phyloP scores from a whole-genome alignment of 1,140 invertebrate genomes.

The Drosophila navojoa region DNA sequence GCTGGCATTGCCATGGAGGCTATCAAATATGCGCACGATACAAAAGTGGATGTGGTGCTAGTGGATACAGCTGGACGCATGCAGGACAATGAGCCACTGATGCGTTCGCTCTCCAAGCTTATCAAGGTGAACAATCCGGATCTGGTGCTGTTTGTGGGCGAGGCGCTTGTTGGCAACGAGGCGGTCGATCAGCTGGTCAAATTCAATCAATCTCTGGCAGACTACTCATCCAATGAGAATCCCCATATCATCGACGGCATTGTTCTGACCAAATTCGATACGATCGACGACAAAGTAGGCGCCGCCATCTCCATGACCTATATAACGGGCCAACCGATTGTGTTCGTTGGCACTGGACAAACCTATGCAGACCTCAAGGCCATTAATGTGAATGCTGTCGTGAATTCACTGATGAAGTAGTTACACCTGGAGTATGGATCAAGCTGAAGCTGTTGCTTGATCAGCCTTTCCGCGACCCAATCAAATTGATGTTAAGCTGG shows the following conservation, averaged over 20 bases:
- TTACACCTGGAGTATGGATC: too few relatives aligned
- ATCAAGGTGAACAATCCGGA: constrained; percentile 97
- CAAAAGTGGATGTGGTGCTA: constrained; percentile 94
- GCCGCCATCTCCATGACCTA: constrained; percentile 99
- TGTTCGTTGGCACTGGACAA: constrained; percentile 99
- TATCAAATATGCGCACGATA: constrained; percentile 93
- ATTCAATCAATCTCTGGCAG: constrained; percentile 98
- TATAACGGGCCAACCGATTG: constrained; percentile 99
- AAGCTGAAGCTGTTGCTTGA: too few relatives aligned
- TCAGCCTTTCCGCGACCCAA: too few relatives aligned
- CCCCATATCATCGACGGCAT: constrained; percentile 98
- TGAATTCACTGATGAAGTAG: constrained; percentile 96
- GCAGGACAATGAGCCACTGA: constrained; percentile 99
- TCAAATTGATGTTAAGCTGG: too few relatives aligned
- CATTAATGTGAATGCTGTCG: constrained; percentile 98
- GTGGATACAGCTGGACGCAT: constrained; percentile 99
- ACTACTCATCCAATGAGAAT: constrained; percentile 92
- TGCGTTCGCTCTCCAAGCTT: constrained; percentile 97
- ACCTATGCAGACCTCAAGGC: constrained; percentile 99
- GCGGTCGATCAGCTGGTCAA: constrained; percentile 99
- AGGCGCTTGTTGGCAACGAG: constrained; percentile 99
- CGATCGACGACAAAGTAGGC: constrained; percentile 99
- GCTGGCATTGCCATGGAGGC: constrained; percentile 99
- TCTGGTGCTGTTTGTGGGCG: constrained; percentile 98
- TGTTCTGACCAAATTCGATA: constrained; percentile 99